phyloP scores from a whole-genome alignment of 2,797 vertebrate genomes.

The Cygnus olor region DNA sequence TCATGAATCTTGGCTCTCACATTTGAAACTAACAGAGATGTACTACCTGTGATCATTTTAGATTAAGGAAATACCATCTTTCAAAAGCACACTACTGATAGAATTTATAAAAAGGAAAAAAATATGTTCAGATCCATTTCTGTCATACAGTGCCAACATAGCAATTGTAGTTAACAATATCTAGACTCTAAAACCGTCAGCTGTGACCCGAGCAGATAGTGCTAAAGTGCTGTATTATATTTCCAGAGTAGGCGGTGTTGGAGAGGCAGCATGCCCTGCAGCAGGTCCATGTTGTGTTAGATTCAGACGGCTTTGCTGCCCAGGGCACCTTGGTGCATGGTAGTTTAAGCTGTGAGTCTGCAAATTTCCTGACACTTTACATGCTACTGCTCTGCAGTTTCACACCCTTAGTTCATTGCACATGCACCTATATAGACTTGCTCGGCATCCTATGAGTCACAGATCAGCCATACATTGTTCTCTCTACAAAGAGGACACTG shows the following conservation, averaged over 20 bases:
- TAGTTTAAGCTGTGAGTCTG: neutral
- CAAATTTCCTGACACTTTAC: neutral
- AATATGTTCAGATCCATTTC: neutral
- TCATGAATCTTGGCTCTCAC: constrained; percentile 47
- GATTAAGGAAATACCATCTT: constrained; percentile 47
- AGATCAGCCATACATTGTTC: accelerated
- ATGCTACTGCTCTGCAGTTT: neutral
- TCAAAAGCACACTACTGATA: constrained; percentile 10
- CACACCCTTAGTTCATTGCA: neutral
- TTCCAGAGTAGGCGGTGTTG: accelerated
- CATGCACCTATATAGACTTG: neutral
- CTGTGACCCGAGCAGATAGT: neutral
- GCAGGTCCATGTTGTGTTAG: accelerated
- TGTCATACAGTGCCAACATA: neutral
- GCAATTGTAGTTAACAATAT: neutral
- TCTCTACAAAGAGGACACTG: neutral
- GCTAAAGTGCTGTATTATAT: neutral
- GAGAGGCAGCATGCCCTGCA: accelerated
- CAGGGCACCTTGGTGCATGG: neutral
- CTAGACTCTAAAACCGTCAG: neutral
- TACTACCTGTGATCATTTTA: constrained; percentile 57
- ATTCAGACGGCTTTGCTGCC: neutral
- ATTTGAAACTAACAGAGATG: constrained; percentile 49
- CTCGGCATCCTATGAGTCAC: accelerated
- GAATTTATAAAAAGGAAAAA: neutral